phyloP scores from a whole-genome alignment of 2,113 vertebrate genomes.

The Nothoprocta pentlandii region DNA sequence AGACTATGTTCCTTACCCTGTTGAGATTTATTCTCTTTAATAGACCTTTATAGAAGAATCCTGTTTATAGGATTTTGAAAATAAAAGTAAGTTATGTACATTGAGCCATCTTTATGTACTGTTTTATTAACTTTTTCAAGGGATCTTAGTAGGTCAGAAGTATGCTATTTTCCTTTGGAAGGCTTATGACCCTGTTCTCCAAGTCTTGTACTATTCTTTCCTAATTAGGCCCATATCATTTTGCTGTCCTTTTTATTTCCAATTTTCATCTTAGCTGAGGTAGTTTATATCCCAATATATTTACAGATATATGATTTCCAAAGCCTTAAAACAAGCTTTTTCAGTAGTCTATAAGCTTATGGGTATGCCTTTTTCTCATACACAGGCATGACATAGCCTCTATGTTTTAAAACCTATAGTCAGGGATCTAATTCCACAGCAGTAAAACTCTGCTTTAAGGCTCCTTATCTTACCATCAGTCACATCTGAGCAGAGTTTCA shows the following conservation, averaged over 20 bases:
- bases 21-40: conserved; percentile 29
- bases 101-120: conserved; percentile 14
- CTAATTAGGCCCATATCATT: neutral
- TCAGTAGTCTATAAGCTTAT: neutral
- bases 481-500: neutral
- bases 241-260: neutral
- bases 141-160: conserved; percentile 15
- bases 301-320: conserved; percentile 17
- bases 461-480: neutral
- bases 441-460: neutral
- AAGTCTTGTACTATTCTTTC: neutral
- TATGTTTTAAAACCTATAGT: neutral
- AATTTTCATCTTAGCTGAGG: neutral
- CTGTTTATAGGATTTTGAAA: neutral
- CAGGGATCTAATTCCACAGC: neutral
- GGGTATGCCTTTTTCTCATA: neutral
- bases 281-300: conserved; percentile 14
- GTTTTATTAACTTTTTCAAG: conserved; percentile 52
- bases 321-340: conserved; percentile 14
- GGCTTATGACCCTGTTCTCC: neutral
- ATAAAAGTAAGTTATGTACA: conserved; percentile 33
- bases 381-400: neutral
- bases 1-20: neutral
- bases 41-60: neutral
- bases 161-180: neutral